Conservation (phyloP, 2,113 vertebrate genomes). For the Carassius gibelio region DNA sequence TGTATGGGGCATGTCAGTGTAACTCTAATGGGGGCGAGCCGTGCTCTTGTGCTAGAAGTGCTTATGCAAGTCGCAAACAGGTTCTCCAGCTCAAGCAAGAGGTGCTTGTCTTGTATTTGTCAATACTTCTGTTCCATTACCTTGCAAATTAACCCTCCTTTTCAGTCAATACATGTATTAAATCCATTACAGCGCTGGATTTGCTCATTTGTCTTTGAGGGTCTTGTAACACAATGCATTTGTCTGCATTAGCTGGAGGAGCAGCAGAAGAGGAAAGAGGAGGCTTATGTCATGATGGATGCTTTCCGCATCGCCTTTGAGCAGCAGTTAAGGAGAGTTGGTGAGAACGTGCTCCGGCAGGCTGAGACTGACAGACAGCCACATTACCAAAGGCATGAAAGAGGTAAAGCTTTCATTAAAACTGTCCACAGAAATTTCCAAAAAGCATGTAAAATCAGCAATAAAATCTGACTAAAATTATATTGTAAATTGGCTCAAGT, state of each 20-base stretch:
- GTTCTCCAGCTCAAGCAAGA: slow-evolving; percentile 84
- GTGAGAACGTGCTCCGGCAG: slow-evolving; percentile 80
- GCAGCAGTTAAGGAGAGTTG: slow-evolving; percentile 86
- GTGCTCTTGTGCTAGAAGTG: slow-evolving; percentile 82
- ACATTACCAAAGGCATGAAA: slow-evolving; percentile 60
- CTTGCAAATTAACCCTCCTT: not conserved
- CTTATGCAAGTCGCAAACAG: slow-evolving; percentile 80
- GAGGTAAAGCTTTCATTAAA: slow-evolving; percentile 62
- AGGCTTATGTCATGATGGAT: slow-evolving; percentile 85
- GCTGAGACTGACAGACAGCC: slow-evolving; percentile 74
- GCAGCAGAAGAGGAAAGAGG: slow-evolving; percentile 81
- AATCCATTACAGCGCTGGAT: not conserved
- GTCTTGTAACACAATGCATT: slow-evolving; percentile 20
- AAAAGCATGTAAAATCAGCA: not conserved
- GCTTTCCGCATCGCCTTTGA: slow-evolving; percentile 93
- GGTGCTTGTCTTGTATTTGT: slow-evolving; percentile 69
- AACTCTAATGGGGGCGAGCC: slow-evolving; percentile 64
- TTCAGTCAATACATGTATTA: slow-evolving; percentile 2
- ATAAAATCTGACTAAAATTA: not conserved
- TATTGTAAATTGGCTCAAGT: not conserved
- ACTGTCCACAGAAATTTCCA: not conserved
- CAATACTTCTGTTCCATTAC: slow-evolving; percentile 23
- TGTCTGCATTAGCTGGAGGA: slow-evolving; percentile 74
- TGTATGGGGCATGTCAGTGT: slow-evolving; percentile 86
- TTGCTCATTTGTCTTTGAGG: slow-evolving; percentile 24